Evolutionary conservation across 1,140 invertebrate species (phyloP), one percentile per base, ranked within the genome.

Genomic region (Euglossa dilemma): DNA sequence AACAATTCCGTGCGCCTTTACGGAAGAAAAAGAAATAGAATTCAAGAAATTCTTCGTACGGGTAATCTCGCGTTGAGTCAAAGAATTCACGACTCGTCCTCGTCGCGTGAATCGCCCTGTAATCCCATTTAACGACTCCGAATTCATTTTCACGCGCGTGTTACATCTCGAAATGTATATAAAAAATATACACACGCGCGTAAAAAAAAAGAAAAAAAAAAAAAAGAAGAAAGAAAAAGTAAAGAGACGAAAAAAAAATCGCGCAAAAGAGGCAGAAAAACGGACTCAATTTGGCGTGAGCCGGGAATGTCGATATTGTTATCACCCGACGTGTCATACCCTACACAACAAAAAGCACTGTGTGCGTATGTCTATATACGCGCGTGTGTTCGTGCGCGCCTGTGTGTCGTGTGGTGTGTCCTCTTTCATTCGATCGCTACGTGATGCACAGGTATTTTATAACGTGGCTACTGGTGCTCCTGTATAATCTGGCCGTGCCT

Each of bases 311-410:
- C 74, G 66, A 84, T 43, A 80, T 83, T 61, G 67, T 66, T 73
- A 87, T 86, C 66, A 43, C 77, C 36, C 70, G 47, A 25, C 57
- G 52, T 75, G 61, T 75, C 63, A 77, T 47, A 43, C 23, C 76
- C 82, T 88, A 84, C 76, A 45, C 36, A 36, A 36, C 36, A 36
- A 36, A 80, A 87, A 87, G 86, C 86, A 87, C 76, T 52, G 67
- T 80, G 71, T 71, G 85, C 45, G 43, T n/a, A 36, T 23, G 25
- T 43, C 12, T 11, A 23, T 43, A 18, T 64, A 36, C 47, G 3
- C 20, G 20, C 83, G 66, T 83, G 50, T 70, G 54, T 72, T 23
- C n/a, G 23, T n/a, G 63, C 45, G 45, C 16, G 50, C 45, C n/a
- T 54, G 69, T 54, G 43, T 69, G 8, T 25, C 69, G 56, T 80